A percentile compares a stretch with the other conserved stretches of the same genome.
Evolutionary conservation across 2,888 invertebrate genomes (phyloP).

Genomic region (Dastarcus helophoroides): DNA sequence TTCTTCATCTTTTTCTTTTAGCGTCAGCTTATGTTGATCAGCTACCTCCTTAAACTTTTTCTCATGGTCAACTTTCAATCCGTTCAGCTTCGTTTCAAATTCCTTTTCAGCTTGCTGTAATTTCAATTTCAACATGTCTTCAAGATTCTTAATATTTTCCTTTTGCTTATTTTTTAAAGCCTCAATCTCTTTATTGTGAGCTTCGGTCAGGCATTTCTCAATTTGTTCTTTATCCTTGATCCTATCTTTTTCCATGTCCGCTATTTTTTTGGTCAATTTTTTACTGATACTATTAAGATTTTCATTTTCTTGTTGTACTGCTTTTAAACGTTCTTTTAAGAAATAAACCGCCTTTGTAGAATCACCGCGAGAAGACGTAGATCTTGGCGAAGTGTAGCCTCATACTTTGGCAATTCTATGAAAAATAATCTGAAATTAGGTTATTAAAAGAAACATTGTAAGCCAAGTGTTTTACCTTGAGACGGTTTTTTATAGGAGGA

Average conservation of each 20-base stretch:
- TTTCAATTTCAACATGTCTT: slow-evolving; percentile 14
- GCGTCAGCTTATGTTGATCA: slow-evolving; percentile 13
- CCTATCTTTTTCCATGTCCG: slow-evolving; percentile 11
- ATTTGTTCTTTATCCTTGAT: slow-evolving; percentile 7
- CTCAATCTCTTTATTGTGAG: slow-evolving; percentile 11
- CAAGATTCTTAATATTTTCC: slow-evolving; percentile 12
- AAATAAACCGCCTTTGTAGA: too few species aligned
- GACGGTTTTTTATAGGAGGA: too few species aligned
- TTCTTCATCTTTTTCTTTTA: slow-evolving; percentile 20
- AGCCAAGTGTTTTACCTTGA: too few species aligned
- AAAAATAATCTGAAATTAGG: too few species aligned
- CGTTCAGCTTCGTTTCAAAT: slow-evolving; percentile 15
- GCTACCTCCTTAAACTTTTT: slow-evolving; percentile 15
- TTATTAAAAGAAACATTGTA: too few species aligned
- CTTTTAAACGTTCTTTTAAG: background rate
- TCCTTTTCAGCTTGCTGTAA: slow-evolving; percentile 11
- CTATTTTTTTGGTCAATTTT: slow-evolving; percentile 3
- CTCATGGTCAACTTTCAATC: slow-evolving; percentile 16
- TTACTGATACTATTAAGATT: background rate
- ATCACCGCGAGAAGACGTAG: too few species aligned
- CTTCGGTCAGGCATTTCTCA: slow-evolving; percentile 4
- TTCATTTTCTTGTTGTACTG: background rate
- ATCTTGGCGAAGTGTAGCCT: too few species aligned
- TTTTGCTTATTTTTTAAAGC: slow-evolving; percentile 10
- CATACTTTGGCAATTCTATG: too few species aligned